A percentile compares a stretch with the other conserved stretches of the same genome.
Evolutionary conservation across 2,113 vertebrate genomes (phyloP).

Genomic region (Amphiprion percula): DNA sequence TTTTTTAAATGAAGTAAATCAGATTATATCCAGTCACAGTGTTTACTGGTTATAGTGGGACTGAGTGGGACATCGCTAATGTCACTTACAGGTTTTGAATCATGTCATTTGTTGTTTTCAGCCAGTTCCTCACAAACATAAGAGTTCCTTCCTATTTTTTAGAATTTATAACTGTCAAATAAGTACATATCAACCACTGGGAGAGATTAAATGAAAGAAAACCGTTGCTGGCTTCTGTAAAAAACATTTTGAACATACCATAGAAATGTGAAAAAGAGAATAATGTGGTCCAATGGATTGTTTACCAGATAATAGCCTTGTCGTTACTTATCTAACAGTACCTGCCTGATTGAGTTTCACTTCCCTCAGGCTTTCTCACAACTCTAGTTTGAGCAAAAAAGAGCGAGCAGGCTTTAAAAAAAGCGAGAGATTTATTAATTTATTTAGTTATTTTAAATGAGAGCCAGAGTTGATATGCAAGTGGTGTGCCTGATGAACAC

Average conservation of each 20-base stretch:
- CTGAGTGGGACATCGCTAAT: too few species aligned
- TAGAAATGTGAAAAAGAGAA: constrained; percentile 54
- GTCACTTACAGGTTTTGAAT: too few species aligned
- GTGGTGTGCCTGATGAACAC: constrained; percentile 73
- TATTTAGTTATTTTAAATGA: constrained; percentile 68
- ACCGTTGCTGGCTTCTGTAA: constrained; percentile 58
- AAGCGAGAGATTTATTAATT: constrained; percentile 59
- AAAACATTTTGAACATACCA: constrained; percentile 44
- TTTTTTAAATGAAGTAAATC: not conserved
- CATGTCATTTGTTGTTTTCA: constrained; percentile 21
- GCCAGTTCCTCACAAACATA: constrained; percentile 36
- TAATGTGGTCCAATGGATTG: constrained; percentile 68
- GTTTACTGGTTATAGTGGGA: not conserved
- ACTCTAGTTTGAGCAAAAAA: constrained; percentile 31
- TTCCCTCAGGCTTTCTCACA: constrained; percentile 74
- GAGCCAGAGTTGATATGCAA: constrained; percentile 69
- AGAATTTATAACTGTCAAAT: constrained; percentile 28
- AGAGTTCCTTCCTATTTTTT: constrained; percentile 35
- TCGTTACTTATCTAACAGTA: constrained; percentile 65
- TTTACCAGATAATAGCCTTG: constrained; percentile 70
- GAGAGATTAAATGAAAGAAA: constrained; percentile 58
- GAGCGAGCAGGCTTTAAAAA: constrained; percentile 13
- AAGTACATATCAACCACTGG: constrained; percentile 31
- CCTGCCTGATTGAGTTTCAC: constrained; percentile 83
- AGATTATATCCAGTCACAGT: too few species aligned